Evolutionary conservation across 1,140 invertebrate genomes (phyloP).

Genomic region (Ips typographus): DNA sequence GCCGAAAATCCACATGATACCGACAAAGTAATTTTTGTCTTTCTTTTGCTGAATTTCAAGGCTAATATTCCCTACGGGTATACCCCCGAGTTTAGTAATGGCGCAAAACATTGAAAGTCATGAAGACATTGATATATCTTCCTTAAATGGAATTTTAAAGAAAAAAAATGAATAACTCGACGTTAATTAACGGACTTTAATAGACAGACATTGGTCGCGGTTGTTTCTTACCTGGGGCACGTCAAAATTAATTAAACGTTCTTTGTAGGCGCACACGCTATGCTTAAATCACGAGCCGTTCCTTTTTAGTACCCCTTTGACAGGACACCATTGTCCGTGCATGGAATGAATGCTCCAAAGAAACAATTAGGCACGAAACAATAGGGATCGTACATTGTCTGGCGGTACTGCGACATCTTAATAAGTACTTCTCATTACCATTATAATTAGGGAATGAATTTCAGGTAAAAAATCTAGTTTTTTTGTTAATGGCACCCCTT

Average conservation of each 20-base stretch:
- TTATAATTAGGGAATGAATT: slow-evolving; percentile 1
- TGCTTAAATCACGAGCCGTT: slow-evolving; percentile 18
- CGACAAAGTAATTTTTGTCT: too few species aligned
- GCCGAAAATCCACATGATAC: too few species aligned
- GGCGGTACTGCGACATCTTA: slow-evolving; percentile 20
- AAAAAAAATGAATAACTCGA: neutral
- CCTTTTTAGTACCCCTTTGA: slow-evolving; percentile 18
- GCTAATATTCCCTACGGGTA: too few species aligned
- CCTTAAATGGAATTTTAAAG: too few species aligned
- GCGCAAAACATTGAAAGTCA: too few species aligned
- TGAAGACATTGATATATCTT: too few species aligned
- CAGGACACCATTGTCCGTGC: slow-evolving; percentile 14
- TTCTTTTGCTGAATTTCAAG: too few species aligned
- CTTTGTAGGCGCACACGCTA: slow-evolving; percentile 10
- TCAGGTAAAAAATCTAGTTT: too few species aligned
- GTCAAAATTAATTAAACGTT: slow-evolving; percentile 26
- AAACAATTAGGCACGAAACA: slow-evolving; percentile 18
- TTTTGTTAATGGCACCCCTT: neutral
- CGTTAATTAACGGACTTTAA: neutral
- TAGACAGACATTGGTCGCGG: slow-evolving; percentile 11
- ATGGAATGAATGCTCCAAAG: slow-evolving; percentile 14
- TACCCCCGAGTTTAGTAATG: too few species aligned
- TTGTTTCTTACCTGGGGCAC: slow-evolving; percentile 13
- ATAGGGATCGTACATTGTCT: slow-evolving; percentile 12
- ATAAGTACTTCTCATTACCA: slow-evolving; percentile 10